Base-by-base conservation (phyloP, 2,888 invertebrate species). In the Polydrusus tereticollis region DNA sequence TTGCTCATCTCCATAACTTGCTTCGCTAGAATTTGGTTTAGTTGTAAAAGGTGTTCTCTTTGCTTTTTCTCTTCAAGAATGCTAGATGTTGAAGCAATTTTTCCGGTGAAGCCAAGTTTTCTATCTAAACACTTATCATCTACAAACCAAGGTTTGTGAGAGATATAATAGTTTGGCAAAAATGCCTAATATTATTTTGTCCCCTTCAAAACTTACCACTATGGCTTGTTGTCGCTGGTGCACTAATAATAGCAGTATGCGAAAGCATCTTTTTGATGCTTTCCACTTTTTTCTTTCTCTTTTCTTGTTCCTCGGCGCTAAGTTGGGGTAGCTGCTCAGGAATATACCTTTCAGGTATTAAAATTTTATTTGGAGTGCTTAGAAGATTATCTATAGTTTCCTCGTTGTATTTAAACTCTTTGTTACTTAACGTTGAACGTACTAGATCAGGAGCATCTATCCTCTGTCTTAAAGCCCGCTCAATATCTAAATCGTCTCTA, bases 1-100 rank as follows among this genome's bases (percentile, higher is more conserved):
- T 96, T 95, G 88, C 96, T 96, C 90, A 95, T 95, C 87, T 95
- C 94, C 89, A 96, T 97, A 80, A 97, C 97, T 88, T 95, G 94
- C 85, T 94, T 93, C 73, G 97, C 97, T 80, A 97, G 88, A 80
- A 96, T 93, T 87, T 97, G 96, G 88, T 95, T 95, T 81, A 97
- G 88, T 83, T 95, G 95, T 74, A 97, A 89, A 80, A 97, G 88
- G 85, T 96, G 95, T 80, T 96, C 95, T 64, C 97, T 89, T 83
- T 95, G 95, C 78, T 93, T 89, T 86, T 95, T 96, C 84, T 96
- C 96, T 81, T 93, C 94, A 60, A 88, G 86, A 86, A 89, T 89
- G 78, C 84, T 85, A 12, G 82, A 80, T 16, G 83, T 84, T 21
- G 82, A 80, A 16, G 58, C 63, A 33, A 21, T 38, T 64, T 73